Evolutionary conservation across 2,797 vertebrate species (phyloP).

Genomic region (Myripristis murdjan): DNA sequence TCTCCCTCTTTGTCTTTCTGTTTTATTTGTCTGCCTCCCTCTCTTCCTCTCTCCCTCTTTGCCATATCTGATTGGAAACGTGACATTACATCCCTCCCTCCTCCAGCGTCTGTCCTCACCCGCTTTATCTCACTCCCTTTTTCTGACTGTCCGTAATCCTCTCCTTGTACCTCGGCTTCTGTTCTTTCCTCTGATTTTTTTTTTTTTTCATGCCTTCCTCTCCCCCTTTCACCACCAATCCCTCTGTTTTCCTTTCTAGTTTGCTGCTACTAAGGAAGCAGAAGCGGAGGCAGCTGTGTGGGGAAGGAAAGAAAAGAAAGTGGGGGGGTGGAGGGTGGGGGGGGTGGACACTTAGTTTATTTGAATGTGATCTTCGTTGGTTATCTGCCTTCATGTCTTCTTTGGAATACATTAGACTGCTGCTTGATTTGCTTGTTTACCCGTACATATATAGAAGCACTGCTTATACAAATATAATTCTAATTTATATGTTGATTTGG

Average conservation of each 20-base stretch:
- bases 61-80: constrained; percentile 66
- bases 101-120: constrained; percentile 45
- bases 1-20: constrained; percentile 47
- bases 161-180: constrained; percentile 36
- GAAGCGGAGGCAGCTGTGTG: constrained; percentile 76
- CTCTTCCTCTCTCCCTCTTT: constrained; percentile 27
- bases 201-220: constrained; percentile 8
- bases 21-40: constrained; percentile 31
- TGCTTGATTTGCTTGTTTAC: no score
- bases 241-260: constrained; percentile 25
- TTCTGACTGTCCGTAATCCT: constrained; percentile 49
- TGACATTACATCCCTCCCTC: constrained; percentile 63
- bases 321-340: constrained; percentile 54
- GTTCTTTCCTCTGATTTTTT: neutral
- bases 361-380: no score
- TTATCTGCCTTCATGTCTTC: no score
- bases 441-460: no score
- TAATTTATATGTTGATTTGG: no score
- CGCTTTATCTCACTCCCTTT: constrained; percentile 34
- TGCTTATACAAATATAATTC: no score
- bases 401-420: no score
- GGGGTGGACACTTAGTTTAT: no score
- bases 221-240: neutral
- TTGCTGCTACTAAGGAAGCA: constrained; percentile 53
- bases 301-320: constrained; percentile 36